Conservation (phyloP, 1,140 invertebrate genomes). For the Drosophila serrata region DNA sequence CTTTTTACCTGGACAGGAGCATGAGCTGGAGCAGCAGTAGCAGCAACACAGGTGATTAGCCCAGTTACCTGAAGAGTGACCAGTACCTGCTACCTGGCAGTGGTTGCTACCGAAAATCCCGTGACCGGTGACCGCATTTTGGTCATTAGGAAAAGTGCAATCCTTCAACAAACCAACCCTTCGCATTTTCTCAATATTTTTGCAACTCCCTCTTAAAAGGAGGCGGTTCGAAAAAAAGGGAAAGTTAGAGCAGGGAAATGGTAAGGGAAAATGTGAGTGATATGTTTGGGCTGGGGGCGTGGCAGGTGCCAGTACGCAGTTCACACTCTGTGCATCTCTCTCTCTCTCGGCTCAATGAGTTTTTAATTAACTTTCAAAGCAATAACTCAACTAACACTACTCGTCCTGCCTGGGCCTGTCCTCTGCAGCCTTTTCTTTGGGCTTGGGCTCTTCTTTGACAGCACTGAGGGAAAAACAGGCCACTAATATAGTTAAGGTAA, state of each 20-base stretch:
- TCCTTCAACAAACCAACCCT: conserved; percentile 8
- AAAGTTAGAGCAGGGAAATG: conserved; percentile 21
- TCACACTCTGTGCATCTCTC: conserved; percentile 31
- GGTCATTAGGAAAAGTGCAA: conserved; percentile 44
- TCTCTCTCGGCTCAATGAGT: conserved; percentile 31
- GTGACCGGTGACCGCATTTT: conserved; percentile 34
- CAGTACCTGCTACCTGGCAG: conserved; percentile 8
- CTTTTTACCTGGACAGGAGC: not conserved
- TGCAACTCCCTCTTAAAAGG: not conserved
- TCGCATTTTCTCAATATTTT: conserved; percentile 13
- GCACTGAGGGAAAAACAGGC: not conserved
- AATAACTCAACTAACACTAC: conserved; percentile 27
- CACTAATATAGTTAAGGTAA: not conserved
- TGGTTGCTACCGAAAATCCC: conserved; percentile 23
- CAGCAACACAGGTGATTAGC: conserved; percentile 21
- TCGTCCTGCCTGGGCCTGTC: not conserved
- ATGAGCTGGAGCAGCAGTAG: not conserved
- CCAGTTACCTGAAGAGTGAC: conserved; percentile 1
- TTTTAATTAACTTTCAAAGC: conserved; percentile 63
- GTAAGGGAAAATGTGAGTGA: conserved; percentile 11
- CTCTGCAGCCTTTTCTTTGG: not conserved
- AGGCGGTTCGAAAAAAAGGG: not conserved
- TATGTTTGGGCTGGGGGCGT: conserved; percentile 40
- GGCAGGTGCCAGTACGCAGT: conserved; percentile 27
- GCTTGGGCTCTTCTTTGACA: conserved; percentile 2